Evolutionary conservation across 1,140 invertebrate genomes (phyloP).

Genomic region (Triops longicaudatus): DNA sequence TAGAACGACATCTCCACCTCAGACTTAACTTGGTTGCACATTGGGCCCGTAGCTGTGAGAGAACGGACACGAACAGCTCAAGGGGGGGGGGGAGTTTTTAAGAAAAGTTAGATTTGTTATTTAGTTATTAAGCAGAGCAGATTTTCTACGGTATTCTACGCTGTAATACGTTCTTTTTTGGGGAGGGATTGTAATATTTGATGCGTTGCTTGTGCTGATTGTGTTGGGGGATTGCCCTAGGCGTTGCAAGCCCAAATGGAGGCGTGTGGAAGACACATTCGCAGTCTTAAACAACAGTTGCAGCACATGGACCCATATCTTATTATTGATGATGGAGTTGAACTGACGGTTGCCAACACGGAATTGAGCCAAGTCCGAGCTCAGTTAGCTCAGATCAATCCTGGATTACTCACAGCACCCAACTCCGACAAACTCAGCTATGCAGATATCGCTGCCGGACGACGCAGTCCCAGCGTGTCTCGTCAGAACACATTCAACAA

Average conservation of each 20-base stretch:
- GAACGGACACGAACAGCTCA: background rate
- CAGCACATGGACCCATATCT: constrained; percentile 62
- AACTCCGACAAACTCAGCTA: constrained; percentile 39
- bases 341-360: background rate
- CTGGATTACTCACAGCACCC: background rate
- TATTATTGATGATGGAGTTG: constrained; percentile 26
- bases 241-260: constrained; percentile 55
- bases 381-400: constrained; percentile 4
- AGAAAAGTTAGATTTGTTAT: background rate
- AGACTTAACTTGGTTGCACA: background rate
- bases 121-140: background rate
- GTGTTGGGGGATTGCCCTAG: constrained; percentile 49
- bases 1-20: background rate
- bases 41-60: background rate
- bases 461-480: constrained; percentile 39
- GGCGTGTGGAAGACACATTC: constrained; percentile 54
- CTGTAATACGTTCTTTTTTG: background rate
- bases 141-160: background rate
- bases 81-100: background rate
- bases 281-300: constrained; percentile 56
- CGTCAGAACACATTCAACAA: constrained; percentile 21
- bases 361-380: background rate
- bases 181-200: background rate
- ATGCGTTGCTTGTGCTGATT: constrained; percentile 33
- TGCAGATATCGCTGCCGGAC: constrained; percentile 47